Conservation (phyloP, 2,797 vertebrate genomes). For the Dromococcyx pavoninus region DNA sequence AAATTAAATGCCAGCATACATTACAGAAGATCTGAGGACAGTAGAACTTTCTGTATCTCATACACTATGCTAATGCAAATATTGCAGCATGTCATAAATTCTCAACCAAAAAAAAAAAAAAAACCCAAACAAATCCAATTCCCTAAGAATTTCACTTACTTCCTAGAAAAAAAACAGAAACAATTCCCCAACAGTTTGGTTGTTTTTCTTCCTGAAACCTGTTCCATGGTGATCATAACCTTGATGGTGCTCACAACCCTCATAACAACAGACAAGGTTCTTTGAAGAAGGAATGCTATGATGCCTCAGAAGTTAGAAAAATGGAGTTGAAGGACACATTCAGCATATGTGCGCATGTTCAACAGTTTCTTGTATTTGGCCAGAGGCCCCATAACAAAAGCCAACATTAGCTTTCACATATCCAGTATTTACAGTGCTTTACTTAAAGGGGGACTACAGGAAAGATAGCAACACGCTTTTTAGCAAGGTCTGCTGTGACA, state of each 20-base stretch:
- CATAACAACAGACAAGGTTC: background rate
- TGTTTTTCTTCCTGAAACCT: background rate
- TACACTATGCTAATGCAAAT: background rate
- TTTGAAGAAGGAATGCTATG: background rate
- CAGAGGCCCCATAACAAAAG: background rate
- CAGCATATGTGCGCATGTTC: background rate
- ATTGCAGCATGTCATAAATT: background rate
- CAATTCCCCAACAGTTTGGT: background rate
- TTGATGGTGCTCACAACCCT: background rate
- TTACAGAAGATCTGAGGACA: background rate
- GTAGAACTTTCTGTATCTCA: background rate
- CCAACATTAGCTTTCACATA: background rate
- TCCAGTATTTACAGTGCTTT: no score
- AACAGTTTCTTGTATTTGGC: background rate
- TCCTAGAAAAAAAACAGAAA: background rate
- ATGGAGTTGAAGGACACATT: background rate
- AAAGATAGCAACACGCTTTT: no score
- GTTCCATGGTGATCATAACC: background rate
- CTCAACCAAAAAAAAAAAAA: background rate
- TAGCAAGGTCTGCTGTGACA: no score
- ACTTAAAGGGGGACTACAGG: no score
- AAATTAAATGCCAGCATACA: background rate
- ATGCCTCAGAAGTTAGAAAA: background rate
- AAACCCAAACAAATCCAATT: background rate
- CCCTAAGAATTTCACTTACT: background rate